Evolutionary conservation across 2,888 invertebrate genomes (phyloP).

Genomic region (Tipula lateralis): DNA sequence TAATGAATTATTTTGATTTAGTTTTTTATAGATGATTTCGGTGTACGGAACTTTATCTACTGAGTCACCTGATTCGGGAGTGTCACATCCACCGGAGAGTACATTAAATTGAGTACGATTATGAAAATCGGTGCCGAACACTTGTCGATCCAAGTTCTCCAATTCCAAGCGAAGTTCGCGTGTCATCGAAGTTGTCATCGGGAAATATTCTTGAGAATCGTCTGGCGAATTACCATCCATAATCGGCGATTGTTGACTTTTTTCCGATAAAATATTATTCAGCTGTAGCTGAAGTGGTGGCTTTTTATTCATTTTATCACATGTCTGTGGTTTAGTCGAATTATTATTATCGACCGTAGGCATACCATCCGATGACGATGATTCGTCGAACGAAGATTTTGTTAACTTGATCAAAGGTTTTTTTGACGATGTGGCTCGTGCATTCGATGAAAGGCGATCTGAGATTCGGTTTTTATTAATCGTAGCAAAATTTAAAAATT

Average conservation of each 20-base stretch:
- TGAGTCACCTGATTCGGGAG: constrained; percentile 32
- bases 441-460: constrained; percentile 38
- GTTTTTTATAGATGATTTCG: constrained; percentile 45
- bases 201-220: constrained; percentile 77
- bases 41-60: constrained; percentile 31
- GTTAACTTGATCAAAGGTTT: constrained; percentile 51
- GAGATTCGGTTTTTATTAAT: constrained; percentile 58
- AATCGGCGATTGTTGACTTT: constrained; percentile 32
- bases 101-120: constrained; percentile 28
- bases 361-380: constrained; percentile 44
- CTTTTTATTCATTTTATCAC: constrained; percentile 26
- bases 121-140: constrained; percentile 59
- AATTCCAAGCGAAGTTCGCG: constrained; percentile 74
- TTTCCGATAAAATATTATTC: constrained; percentile 42
- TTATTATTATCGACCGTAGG: constrained; percentile 45
- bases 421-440: not conserved
- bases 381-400: constrained; percentile 50
- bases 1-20: constrained; percentile 40
- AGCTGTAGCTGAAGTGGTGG: constrained; percentile 36
- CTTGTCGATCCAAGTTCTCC: constrained; percentile 78
- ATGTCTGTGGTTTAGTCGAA: constrained; percentile 35
- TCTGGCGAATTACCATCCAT: constrained; percentile 67
- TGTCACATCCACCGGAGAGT: constrained; percentile 34
- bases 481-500: constrained; percentile 73
- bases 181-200: constrained; percentile 83